A percentile compares a stretch with the other conserved stretches of the same genome.
These are phyloP conservation scores for Chrysocyon brachyurus DNA, from an alignment of 2,797 vertebrate genomes.

Conservation along the genomic window DNA sequence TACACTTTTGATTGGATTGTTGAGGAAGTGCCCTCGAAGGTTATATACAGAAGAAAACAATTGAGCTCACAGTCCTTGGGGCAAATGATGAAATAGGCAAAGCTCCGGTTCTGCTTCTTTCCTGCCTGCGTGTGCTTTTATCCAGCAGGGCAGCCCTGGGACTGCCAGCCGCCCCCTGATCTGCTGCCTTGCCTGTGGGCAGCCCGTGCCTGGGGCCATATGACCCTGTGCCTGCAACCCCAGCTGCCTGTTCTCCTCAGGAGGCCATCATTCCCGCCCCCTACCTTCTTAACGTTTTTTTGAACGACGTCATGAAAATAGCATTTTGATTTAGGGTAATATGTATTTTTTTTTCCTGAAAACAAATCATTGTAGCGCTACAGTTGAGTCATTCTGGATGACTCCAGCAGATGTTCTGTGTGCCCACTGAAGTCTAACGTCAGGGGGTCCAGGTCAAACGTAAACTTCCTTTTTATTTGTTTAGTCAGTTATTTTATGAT, in stretches of 20 bases:
- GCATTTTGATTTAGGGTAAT: constrained; percentile 76
- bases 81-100: not conserved
- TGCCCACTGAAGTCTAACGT: constrained; percentile 79
- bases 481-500: constrained; percentile 81
- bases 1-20: not conserved
- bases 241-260: not conserved
- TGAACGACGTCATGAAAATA: constrained; percentile 64
- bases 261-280: not conserved
- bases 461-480: constrained; percentile 80
- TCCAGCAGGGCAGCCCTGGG: not conserved
- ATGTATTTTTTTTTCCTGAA: constrained; percentile 42
- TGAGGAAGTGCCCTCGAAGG: not conserved
- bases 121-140: not conserved
- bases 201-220: fast-evolving
- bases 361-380: constrained; percentile 40
- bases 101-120: not conserved
- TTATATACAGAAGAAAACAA: not conserved
- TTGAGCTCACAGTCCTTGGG: not conserved
- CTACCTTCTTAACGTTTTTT: constrained; percentile 46
- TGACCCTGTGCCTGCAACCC: too few species aligned
- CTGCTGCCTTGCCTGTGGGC: not conserved
- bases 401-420: constrained; percentile 79
- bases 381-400: constrained; percentile 67
- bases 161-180: fast-evolving
- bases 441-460: constrained; percentile 63